Evolutionary conservation across 2,113 vertebrate genomes (phyloP).

Genomic region (Corythornis madagascariensis): DNA sequence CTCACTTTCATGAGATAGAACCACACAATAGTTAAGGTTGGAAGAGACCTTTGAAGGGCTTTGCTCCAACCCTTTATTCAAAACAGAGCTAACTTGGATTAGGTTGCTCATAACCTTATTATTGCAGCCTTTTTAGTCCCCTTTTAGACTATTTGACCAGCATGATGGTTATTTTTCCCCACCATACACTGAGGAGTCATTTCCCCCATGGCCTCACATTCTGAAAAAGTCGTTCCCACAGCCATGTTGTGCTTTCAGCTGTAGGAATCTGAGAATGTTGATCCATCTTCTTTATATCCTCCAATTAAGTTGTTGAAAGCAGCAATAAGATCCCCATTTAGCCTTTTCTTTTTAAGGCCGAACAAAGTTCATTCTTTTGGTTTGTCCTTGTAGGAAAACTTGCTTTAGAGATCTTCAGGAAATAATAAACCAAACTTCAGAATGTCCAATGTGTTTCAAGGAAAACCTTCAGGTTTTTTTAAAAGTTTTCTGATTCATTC

Average conservation of each 20-base stretch:
- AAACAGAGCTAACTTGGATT: background rate
- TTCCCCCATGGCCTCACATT: background rate
- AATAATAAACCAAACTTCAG: background rate
- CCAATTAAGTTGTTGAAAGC: background rate
- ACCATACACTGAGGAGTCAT: background rate
- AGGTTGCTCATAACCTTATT: background rate
- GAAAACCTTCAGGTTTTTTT: background rate
- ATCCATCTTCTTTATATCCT: background rate
- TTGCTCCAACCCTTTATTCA: background rate
- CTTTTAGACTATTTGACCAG: background rate
- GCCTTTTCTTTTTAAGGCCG: background rate
- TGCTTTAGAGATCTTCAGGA: background rate
- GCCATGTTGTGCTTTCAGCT: background rate
- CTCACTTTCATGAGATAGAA: background rate
- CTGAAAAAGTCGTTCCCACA: too few species aligned
- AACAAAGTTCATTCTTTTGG: background rate
- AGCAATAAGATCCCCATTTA: background rate
- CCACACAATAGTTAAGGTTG: background rate
- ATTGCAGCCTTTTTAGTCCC: background rate
- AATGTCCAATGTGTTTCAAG: background rate
- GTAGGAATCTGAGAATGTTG: background rate
- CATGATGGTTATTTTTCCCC: background rate
- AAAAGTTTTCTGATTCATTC: background rate
- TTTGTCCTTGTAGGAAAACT: background rate
- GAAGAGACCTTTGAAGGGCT: background rate